Evolutionary conservation across 2,113 vertebrate genomes (phyloP).

Genomic region (Athene cunicularia): DNA sequence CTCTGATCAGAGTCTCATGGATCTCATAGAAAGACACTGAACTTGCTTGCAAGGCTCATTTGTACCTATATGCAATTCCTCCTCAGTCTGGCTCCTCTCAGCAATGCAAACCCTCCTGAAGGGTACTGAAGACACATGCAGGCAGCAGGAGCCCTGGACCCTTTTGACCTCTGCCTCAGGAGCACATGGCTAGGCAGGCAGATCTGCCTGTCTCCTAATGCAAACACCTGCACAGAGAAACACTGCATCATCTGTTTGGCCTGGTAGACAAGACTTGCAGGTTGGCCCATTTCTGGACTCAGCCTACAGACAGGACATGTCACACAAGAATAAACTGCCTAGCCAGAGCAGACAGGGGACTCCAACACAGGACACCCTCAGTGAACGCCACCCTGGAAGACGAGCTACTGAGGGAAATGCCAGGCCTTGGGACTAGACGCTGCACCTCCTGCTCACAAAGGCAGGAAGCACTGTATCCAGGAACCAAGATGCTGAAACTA

Average conservation of each 20-base stretch:
- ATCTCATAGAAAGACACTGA: not conserved
- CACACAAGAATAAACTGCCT: not conserved
- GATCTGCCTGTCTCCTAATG: not conserved
- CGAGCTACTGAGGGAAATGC: not conserved
- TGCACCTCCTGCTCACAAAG: not conserved
- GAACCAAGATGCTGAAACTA: not conserved
- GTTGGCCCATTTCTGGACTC: accelerated
- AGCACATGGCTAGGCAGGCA: not conserved
- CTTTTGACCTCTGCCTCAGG: not conserved
- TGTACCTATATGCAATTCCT: not conserved
- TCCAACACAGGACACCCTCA: not conserved
- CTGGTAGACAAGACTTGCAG: not conserved
- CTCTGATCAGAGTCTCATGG: not conserved
- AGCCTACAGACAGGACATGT: not conserved
- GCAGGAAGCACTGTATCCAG: not conserved
- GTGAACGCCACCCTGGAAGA: not conserved
- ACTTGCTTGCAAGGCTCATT: not conserved
- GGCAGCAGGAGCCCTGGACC: not conserved
- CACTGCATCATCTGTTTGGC: not conserved
- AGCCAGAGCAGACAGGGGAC: not conserved
- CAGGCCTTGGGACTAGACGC: not conserved
- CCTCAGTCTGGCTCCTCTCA: not conserved
- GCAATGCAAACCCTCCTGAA: not conserved
- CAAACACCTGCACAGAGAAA: not conserved
- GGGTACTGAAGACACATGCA: accelerated